Evolutionary conservation across 2,797 vertebrate species (phyloP).

Genomic region (Lagodon rhomboides): DNA sequence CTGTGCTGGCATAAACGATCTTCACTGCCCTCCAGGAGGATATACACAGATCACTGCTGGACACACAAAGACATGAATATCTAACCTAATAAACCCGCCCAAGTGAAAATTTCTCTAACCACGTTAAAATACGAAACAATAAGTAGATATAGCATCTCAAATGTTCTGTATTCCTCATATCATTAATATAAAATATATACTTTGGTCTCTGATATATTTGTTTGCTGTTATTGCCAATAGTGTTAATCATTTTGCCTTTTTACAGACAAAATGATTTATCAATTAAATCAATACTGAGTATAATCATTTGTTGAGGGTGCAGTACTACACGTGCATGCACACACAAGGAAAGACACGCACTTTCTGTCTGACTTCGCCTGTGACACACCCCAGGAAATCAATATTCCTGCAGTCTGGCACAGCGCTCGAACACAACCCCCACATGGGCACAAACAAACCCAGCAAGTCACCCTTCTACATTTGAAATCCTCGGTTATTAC

Average conservation of each 20-base stretch:
- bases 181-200: too few species aligned
- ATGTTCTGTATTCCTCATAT: not conserved
- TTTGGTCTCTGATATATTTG: too few species aligned
- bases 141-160: not conserved
- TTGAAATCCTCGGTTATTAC: slow-evolving; percentile 19
- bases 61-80: slow-evolving; percentile 9
- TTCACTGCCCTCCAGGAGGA: slow-evolving; percentile 29
- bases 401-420: slow-evolving; percentile 64
- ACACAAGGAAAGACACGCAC: slow-evolving; percentile 15
- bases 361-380: slow-evolving; percentile 29
- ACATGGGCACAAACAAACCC: slow-evolving; percentile 15
- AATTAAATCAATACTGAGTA: not conserved
- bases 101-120: not conserved
- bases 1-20: not conserved
- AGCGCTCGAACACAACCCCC: slow-evolving; percentile 30
- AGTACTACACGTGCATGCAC: not conserved
- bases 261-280: not conserved
- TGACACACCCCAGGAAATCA: slow-evolving; percentile 64
- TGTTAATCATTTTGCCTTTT: not conserved
- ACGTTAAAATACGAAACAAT: not conserved
- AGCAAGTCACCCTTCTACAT: not conserved
- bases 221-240: not conserved
- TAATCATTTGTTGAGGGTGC: not conserved
- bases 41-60: not conserved
- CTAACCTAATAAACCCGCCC: not conserved